These are phyloP conservation scores for Tenthredo notha DNA, from an alignment of 2,888 invertebrate genomes.

Conservation along the genomic window DNA sequence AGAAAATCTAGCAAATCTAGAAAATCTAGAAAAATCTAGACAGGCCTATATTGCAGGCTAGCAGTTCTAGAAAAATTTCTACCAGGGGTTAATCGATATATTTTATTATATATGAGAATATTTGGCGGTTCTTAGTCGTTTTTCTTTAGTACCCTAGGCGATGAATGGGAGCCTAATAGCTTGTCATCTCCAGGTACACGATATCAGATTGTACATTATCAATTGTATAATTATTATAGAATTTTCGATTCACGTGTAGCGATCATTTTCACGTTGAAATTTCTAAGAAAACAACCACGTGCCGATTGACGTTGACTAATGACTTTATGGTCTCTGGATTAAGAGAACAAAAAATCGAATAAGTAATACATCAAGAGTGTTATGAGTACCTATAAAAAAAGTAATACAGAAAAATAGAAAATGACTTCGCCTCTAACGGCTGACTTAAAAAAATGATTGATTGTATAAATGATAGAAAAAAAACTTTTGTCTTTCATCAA, in stretches of 20 bases:
- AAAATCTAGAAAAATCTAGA: too few relatives aligned
- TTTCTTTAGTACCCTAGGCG: neutral
- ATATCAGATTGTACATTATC: neutral
- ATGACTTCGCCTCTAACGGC: too few relatives aligned
- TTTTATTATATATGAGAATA: neutral
- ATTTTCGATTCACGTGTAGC: neutral
- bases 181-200: neutral
- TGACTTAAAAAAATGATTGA: too few relatives aligned
- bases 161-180: neutral
- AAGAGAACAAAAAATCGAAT: neutral
- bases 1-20: too few relatives aligned
- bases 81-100: neutral
- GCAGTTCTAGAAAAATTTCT: too few relatives aligned
- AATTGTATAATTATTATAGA: neutral
- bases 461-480: too few relatives aligned
- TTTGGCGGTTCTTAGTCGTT: neutral
- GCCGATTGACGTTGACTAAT: neutral
- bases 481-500: too few relatives aligned
- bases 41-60: too few relatives aligned
- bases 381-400: neutral
- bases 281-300: neutral
- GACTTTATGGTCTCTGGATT: neutral
- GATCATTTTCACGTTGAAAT: slow-evolving; percentile 3
- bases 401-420: neutral
- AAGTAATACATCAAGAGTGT: neutral